These are phyloP conservation scores for Thamnophis elegans DNA, from an alignment of 2,797 vertebrate genomes.

Conservation along the genomic window DNA sequence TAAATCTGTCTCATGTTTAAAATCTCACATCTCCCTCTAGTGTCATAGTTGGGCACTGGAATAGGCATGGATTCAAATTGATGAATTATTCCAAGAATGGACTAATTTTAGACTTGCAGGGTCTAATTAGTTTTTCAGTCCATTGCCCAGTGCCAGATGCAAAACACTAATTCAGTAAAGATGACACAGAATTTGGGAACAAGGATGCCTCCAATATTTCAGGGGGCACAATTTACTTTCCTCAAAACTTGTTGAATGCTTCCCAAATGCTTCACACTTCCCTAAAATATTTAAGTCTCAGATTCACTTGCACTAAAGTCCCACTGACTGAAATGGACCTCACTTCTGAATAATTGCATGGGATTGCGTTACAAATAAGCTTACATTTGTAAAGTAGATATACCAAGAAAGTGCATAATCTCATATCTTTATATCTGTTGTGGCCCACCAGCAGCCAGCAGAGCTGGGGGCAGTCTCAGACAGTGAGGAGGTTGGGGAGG, in stretches of 20 bases:
- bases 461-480: too few species aligned
- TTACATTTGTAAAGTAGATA: neutral
- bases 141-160: neutral
- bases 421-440: too few species aligned
- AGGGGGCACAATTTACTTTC: neutral
- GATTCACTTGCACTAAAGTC: neutral
- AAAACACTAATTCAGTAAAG: neutral
- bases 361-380: neutral
- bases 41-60: neutral
- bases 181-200: neutral
- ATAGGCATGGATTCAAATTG: neutral
- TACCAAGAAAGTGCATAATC: neutral
- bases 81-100: neutral
- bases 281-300: neutral
- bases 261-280: neutral
- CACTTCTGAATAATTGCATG: neutral
- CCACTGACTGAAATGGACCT: neutral
- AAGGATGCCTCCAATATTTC: neutral
- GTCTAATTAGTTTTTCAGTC: neutral
- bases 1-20: neutral
- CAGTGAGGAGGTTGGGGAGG: too few species aligned
- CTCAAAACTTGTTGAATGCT: neutral
- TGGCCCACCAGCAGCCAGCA: too few species aligned
- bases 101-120: neutral
- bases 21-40: neutral